Percentiles rank a stretch among this genome's conserved stretches.
Evolutionary conservation across 2,797 vertebrate genomes (phyloP).

Genomic region (Artibeus jamaicensis): DNA sequence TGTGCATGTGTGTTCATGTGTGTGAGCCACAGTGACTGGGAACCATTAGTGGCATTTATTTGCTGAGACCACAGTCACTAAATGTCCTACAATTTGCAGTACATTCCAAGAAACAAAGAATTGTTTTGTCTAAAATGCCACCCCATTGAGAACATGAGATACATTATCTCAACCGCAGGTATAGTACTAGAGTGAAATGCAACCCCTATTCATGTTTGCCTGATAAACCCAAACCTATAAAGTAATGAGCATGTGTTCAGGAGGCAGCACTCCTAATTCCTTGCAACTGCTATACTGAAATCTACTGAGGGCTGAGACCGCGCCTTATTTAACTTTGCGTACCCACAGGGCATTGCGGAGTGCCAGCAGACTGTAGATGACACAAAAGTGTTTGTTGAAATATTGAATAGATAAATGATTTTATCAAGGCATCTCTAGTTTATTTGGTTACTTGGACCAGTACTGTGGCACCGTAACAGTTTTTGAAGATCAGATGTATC

Average conservation of each 20-base stretch:
- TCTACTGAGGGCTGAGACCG: neutral
- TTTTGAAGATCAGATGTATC: neutral
- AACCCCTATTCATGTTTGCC: too few relatives aligned
- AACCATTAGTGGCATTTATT: neutral
- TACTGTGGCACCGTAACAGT: fast-evolving
- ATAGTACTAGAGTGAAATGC: neutral
- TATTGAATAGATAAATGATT: neutral
- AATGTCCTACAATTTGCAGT: neutral
- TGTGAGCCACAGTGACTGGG: too few relatives aligned
- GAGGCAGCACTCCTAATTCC: neutral
- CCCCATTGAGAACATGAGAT: neutral
- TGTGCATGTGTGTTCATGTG: neutral
- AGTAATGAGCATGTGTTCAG: too few relatives aligned
- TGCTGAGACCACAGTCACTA: neutral
- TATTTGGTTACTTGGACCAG: neutral
- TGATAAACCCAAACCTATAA: neutral
- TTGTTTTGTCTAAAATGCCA: neutral
- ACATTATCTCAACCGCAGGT: neutral
- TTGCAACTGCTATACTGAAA: neutral
- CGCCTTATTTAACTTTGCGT: neutral
- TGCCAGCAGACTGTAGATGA: neutral
- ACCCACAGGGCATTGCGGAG: neutral
- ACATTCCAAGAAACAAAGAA: neutral
- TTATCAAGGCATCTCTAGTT: neutral
- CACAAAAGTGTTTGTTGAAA: neutral